phyloP scores from a whole-genome alignment of 2,888 invertebrate genomes.

The Aricia artaxerxes region DNA sequence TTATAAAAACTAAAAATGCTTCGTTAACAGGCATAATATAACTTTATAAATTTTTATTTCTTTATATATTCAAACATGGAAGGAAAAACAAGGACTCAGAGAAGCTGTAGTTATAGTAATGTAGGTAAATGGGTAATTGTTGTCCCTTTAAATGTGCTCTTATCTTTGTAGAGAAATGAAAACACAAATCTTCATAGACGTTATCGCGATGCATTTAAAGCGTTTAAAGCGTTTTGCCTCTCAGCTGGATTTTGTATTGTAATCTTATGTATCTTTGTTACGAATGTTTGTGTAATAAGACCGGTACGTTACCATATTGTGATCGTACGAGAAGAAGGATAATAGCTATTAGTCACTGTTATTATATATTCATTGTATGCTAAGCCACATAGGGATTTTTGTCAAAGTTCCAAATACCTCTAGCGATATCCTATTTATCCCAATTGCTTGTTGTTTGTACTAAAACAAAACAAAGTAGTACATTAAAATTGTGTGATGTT shows the following conservation, averaged over 20 bases:
- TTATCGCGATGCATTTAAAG: neutral
- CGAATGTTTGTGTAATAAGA: neutral
- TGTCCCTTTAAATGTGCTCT: neutral
- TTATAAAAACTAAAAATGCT: no score
- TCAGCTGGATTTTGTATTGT: neutral
- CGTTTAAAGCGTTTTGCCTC: neutral
- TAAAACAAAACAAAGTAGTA: no score
- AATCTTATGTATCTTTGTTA: neutral
- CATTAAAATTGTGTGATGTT: no score
- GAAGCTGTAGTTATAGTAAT: neutral
- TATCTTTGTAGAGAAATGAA: neutral
- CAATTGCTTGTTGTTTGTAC: no score
- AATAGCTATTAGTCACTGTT: neutral
- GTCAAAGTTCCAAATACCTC: neutral
- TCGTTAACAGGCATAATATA: no score
- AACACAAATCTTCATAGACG: constrained; percentile 1
- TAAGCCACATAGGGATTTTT: neutral
- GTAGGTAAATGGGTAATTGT: neutral
- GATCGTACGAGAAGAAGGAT: neutral
- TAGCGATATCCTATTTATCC: neutral
- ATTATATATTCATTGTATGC: neutral
- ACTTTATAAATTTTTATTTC: neutral
- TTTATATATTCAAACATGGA: neutral
- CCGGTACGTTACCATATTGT: neutral
- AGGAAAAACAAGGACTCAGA: neutral